Base-by-base conservation (phyloP, 2,888 invertebrate genomes). In the Chrysodeixis includens region DNA sequence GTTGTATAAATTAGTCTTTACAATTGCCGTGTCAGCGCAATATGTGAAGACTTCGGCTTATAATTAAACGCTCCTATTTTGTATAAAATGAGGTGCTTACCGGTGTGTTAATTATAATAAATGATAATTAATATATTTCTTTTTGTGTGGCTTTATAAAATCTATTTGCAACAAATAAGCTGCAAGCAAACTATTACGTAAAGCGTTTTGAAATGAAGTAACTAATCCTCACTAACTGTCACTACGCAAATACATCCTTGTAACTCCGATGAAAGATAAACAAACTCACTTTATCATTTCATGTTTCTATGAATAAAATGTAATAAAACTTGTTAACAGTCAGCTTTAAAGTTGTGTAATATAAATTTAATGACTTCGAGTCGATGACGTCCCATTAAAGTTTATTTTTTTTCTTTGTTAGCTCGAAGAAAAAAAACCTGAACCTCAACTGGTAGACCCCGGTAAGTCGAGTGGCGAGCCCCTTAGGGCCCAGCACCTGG, bases 401-500 rank as follows among this genome's bases (percentile, higher is more conserved):
- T 26, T 26, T 4, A 35, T 35, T 10, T 14, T 4, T 35, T 1
- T 35, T 40, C n/a, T n/a, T 60, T 10, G 46, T 14, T 22, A 72
- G 74, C n/a, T 6, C 22, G 53, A 30, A 18, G 20, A 44, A 18
- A 12, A 40, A 9, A 40, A 58, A 10, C 59, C 30, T 16, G 30
- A 16, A 46, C 14, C 14, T 22, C 7, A 40, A 16, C 12, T 20
- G n/a, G 22, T n/a, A 12, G 60, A 61, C 35, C 7, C 10, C 18
- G 51, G 10, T 9, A 46, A 14, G 4, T 16, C 56, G 8, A 57
- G 51, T 49, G 56, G 44, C 1, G 58, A 69, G 20, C 74, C 69
- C 1, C n/a, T 64, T 46, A 57, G 26, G 51, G 14, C 56, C 0
- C 57, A 60, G n/a, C 74, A 61, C 46, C 26, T 61, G 55, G 69